A percentile compares a stretch with the other conserved stretches of the same genome.
Evolutionary conservation across 1,140 invertebrate genomes (phyloP).

Genomic region (Neuroterus valhalla): DNA sequence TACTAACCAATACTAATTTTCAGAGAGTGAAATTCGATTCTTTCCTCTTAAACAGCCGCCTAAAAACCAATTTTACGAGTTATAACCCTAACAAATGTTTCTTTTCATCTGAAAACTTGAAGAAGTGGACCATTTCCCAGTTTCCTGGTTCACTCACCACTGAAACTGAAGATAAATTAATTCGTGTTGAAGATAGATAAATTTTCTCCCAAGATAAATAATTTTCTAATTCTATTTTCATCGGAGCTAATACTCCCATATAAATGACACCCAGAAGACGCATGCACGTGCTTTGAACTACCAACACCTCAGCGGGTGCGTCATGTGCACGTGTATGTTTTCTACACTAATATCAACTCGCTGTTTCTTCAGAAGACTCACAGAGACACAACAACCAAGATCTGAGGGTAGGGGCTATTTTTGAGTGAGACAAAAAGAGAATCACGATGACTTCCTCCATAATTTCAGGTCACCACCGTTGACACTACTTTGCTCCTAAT

Average conservation of each 20-base stretch:
- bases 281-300: conserved; percentile 24
- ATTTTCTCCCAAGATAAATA: background rate
- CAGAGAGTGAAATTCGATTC: too few relatives aligned
- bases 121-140: too few relatives aligned
- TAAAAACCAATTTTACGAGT: too few relatives aligned
- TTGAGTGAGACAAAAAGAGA: conserved; percentile 62
- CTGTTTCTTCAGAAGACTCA: background rate
- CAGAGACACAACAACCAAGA: conserved; percentile 6
- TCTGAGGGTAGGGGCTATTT: conserved; percentile 59
- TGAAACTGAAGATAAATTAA: background rate
- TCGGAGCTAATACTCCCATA: conserved; percentile 32
- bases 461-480: conserved; percentile 62
- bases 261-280: conserved; percentile 27
- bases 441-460: conserved; percentile 62
- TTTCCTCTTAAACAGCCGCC: too few relatives aligned
- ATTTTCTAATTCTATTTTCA: conserved; percentile 11
- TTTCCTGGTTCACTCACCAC: too few relatives aligned
- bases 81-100: too few relatives aligned
- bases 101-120: too few relatives aligned
- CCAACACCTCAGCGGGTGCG: conserved; percentile 16
- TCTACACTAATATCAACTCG: conserved; percentile 18
- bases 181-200: background rate
- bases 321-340: conserved; percentile 37
- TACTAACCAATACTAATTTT: too few relatives aligned
- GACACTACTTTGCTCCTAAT: conserved; percentile 45